Conservation (phyloP, 2,113 vertebrate genomes). For the Oxygymnocypris stewartii region DNA sequence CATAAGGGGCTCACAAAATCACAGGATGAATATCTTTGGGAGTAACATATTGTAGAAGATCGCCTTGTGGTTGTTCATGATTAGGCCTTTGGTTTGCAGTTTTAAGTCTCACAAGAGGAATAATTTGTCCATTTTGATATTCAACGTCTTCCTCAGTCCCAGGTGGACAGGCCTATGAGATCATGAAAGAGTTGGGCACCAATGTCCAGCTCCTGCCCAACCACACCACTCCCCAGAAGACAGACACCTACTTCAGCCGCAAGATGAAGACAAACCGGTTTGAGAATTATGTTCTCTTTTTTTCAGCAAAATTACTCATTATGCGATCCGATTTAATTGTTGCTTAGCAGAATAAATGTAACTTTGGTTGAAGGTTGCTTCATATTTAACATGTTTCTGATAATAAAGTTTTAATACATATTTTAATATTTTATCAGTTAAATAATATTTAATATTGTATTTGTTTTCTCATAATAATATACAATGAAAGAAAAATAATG, state of each 20-base stretch:
- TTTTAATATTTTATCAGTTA: background rate
- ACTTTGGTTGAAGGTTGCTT: background rate
- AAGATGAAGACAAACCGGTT: constrained; percentile 99
- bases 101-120: background rate
- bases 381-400: background rate
- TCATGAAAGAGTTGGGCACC: constrained; percentile 90
- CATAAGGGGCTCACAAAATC: background rate
- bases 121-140: background rate
- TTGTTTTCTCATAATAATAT: background rate
- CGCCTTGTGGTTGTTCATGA: background rate
- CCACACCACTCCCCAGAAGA: constrained; percentile 88
- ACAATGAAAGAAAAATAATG: background rate
- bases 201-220: constrained; percentile 94
- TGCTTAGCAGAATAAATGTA: background rate
- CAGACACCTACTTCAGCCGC: constrained; percentile 96
- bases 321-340: background rate
- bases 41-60: background rate
- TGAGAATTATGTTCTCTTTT: constrained; percentile 50
- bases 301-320: background rate
- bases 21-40: background rate
- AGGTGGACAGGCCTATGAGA: constrained; percentile 74
- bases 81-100: background rate
- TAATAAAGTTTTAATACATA: background rate
- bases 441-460: background rate
- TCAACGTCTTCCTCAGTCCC: constrained; percentile 59